Conservation (phyloP, 1,140 invertebrate genomes). For the Drosophila asahinai region DNA sequence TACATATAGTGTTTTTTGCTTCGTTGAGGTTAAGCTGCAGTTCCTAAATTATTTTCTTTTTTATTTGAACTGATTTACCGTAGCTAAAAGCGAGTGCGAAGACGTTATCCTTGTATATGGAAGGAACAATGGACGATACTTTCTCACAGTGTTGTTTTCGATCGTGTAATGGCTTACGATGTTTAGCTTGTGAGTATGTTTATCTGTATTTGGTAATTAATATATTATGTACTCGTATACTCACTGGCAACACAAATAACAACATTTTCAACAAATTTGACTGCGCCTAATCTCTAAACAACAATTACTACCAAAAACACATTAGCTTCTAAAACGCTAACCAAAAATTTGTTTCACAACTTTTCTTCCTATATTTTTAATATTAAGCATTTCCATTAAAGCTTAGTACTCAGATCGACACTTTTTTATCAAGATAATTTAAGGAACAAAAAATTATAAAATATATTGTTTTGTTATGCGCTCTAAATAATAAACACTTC, state of each 20-base stretch:
- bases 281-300: constrained; percentile 53
- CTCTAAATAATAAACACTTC: too few species aligned
- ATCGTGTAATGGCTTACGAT: constrained; percentile 47
- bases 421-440: neutral
- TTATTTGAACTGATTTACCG: constrained; percentile 31
- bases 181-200: constrained; percentile 25
- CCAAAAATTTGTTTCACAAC: constrained; percentile 63
- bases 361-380: constrained; percentile 8
- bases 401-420: constrained; percentile 12
- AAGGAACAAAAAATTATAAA: too few species aligned
- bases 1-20: constrained; percentile 10
- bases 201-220: constrained; percentile 25
- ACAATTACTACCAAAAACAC: constrained; percentile 68
- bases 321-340: constrained; percentile 68
- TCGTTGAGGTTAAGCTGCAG: constrained; percentile 32
- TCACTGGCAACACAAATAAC: constrained; percentile 73
- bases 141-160: constrained; percentile 62
- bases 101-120: constrained; percentile 60
- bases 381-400: neutral
- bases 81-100: constrained; percentile 70
- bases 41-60: constrained; percentile 23
- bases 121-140: constrained; percentile 82
- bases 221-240: constrained; percentile 30
- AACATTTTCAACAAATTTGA: constrained; percentile 57
- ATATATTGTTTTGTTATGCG: too few species aligned